Percentiles rank a stretch among this genome's conserved stretches.
Evolutionary conservation across 2,888 invertebrate genomes (phyloP).

Genomic region (Melanophora roralis): DNA sequence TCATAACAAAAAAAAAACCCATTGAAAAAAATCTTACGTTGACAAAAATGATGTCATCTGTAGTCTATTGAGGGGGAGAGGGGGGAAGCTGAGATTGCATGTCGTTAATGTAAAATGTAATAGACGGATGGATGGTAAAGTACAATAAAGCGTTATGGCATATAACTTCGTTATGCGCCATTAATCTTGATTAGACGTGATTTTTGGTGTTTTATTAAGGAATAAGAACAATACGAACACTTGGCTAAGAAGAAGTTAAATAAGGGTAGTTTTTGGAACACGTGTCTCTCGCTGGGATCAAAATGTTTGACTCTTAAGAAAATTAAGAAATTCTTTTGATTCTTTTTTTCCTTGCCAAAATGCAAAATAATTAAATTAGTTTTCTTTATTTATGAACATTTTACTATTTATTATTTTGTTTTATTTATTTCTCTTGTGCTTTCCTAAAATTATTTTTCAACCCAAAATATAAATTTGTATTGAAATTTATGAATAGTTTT

Average conservation of each 20-base stretch:
- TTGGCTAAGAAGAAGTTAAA: not conserved
- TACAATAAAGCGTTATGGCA: slow-evolving; percentile 56
- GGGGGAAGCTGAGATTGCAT: slow-evolving; percentile 48
- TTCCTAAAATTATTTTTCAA: slow-evolving; percentile 1
- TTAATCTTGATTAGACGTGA: slow-evolving; percentile 78
- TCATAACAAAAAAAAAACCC: slow-evolving; percentile 7
- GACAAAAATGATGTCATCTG: slow-evolving; percentile 44
- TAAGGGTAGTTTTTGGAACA: slow-evolving; percentile 48
- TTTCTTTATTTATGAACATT: slow-evolving; percentile 13
- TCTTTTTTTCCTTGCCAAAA: not conserved
- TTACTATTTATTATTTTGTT: slow-evolving; percentile 35
- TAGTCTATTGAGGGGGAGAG: not conserved
- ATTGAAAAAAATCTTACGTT: not conserved
- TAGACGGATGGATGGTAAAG: not conserved
- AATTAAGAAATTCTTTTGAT: slow-evolving; percentile 51
- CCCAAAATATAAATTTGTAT: slow-evolving; percentile 31
- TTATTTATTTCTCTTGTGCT: no score
- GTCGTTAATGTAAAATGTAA: slow-evolving; percentile 29
- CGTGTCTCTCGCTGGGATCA: slow-evolving; percentile 43
- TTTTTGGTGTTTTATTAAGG: slow-evolving; percentile 68
- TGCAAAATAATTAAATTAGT: not conserved
- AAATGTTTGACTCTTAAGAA: slow-evolving; percentile 44
- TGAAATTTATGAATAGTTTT: slow-evolving; percentile 61
- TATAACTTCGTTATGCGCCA: slow-evolving; percentile 75
- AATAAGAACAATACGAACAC: slow-evolving; percentile 7